Evolutionary conservation across 1,140 invertebrate genomes (phyloP).

Genomic region (Drosophila baimaii): DNA sequence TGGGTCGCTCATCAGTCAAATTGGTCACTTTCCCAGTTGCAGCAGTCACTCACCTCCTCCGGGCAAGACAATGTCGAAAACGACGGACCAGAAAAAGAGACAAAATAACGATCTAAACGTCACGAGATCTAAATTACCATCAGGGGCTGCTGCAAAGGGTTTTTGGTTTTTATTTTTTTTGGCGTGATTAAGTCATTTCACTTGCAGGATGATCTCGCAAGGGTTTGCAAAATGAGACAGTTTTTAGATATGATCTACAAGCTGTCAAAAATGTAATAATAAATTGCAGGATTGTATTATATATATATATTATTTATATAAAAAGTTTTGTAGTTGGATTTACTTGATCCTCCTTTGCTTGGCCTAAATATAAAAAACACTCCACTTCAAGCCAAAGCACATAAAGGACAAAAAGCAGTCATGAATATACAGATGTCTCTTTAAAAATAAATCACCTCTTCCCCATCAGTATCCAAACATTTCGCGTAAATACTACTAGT

Average conservation of each 20-base stretch:
- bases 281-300: not conserved
- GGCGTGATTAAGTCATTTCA: conserved; percentile 14
- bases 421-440: too few species aligned
- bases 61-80: conserved; percentile 22
- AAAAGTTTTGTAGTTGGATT: too few species aligned
- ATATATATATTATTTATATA: too few species aligned
- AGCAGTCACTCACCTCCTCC: conserved; percentile 33
- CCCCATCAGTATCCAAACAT: too few species aligned
- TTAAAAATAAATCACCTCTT: too few species aligned
- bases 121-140: conserved; percentile 32
- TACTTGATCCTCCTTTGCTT: too few species aligned
- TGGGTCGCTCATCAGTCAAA: conserved; percentile 80
- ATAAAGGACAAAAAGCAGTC: too few species aligned
- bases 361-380: too few species aligned
- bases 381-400: too few species aligned
- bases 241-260: not conserved
- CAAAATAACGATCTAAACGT: conserved; percentile 54
- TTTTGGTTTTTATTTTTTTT: not conserved
- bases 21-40: conserved; percentile 54
- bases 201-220: not conserved
- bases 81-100: conserved; percentile 36
- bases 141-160: conserved; percentile 37
- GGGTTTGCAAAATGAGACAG: not conserved
- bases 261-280: not conserved
- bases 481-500: too few species aligned